Conservation (phyloP, 2,797 vertebrate genomes). For the Distichodus sexfasciatus region DNA sequence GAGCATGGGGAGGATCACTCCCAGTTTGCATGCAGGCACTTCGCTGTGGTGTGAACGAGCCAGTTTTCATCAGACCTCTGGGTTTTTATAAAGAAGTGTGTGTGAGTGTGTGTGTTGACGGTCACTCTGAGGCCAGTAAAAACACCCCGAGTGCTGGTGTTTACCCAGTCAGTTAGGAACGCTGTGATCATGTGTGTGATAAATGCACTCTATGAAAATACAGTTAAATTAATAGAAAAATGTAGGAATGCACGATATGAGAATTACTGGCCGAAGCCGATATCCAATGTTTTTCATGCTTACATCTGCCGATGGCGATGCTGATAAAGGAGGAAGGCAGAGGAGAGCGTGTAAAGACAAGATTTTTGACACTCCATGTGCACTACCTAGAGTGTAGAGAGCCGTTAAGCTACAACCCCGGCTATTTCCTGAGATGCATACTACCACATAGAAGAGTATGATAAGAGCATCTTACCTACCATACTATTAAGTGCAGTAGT, state of each 20-base stretch:
- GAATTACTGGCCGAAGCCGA: too few relatives aligned
- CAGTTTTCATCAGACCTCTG: conserved; percentile 55
- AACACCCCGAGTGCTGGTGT: conserved; percentile 44
- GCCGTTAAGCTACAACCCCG: too few relatives aligned
- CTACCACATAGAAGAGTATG: too few relatives aligned
- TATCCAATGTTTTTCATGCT: too few relatives aligned
- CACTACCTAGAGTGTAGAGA: too few relatives aligned
- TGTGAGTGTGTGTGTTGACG: conserved; percentile 54
- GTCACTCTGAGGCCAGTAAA: conserved; percentile 54
- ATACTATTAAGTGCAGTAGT: too few relatives aligned
- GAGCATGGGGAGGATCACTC: conserved; percentile 15
- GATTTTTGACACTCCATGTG: too few relatives aligned
- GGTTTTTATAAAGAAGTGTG: conserved; percentile 47
- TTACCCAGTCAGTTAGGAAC: conserved; percentile 1
- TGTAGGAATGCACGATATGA: too few relatives aligned
- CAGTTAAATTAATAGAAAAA: background rate
- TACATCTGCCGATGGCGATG: background rate
- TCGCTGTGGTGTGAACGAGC: conserved; percentile 41
- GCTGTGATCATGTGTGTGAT: background rate
- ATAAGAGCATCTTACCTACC: too few relatives aligned
- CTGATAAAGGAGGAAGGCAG: too few relatives aligned
- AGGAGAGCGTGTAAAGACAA: too few relatives aligned
- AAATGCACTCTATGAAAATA: background rate
- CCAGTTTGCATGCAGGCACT: conserved; percentile 29
- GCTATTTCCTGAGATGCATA: too few relatives aligned